Base-by-base conservation (phyloP, 1,140 invertebrate genomes). In the Scaptomyza hsui region DNA sequence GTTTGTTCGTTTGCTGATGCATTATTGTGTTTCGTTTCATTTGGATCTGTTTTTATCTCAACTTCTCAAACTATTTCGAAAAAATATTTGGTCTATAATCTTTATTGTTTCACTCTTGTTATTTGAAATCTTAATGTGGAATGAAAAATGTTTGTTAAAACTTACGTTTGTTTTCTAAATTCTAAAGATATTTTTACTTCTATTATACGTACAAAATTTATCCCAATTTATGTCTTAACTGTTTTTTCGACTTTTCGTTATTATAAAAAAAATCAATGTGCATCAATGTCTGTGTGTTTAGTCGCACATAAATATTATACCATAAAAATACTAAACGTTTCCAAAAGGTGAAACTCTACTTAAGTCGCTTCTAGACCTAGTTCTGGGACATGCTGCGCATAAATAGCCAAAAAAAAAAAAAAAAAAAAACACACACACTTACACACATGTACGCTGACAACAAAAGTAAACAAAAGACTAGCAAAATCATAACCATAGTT, bases 1-100 rank as follows among this genome's bases (percentile, higher is more conserved):
- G 80, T 85, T 86, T 85, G 80, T 85, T 85, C 76, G 80, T 85
- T 85, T 85, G 80, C 80, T 71, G 64, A 86, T 85, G 80, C 81
- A 67, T 69, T 85, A 75, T 79, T 83, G 57, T 49, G 64, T 76
- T 80, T 59, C 62, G 45, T 69, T 78, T 53, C 32, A 35, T 52
- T 29, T 63, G 4, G 4, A 9, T 64, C 29, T 32, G 35, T 45
- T 51, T 68, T 67, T 37, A 42, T 35, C 32, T 52, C 42, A n/a
- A n/a, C n/a, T 37, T 63, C 35, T 55, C 16, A 7, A 41, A 15
- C 13, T 37, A 18, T 47, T 63, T 64, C 16, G 29, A 13, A 35
- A 12, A 62, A 52, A 41, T 47, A 35, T 47, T 68, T n/a, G n/a
- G n/a, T n/a, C n/a, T 24, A 21, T 52, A 67, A 29, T 69, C 15